Evolutionary conservation across 1,140 invertebrate species (phyloP), one percentile per base, ranked within the genome.

Genomic region (Cydia amplana): DNA sequence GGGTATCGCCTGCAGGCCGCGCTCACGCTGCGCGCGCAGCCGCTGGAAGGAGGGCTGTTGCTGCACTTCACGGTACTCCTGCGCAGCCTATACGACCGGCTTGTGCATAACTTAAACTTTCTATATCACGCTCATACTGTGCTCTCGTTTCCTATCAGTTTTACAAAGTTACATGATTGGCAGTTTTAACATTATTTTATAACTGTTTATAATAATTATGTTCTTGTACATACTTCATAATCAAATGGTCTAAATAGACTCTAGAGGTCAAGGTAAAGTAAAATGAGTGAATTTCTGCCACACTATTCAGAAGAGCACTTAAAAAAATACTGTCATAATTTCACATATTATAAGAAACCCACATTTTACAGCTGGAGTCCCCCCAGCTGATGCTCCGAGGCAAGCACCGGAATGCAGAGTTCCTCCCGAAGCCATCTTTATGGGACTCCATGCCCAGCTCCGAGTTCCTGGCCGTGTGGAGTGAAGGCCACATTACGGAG

Each of bases 1-100:
- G 64, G 64, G 28, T 67, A 67, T 28, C 64, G 64, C 6, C 64
- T 67, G 64, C 64, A 32, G 14, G 64, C 64, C 9, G 28, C 12
- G 28, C 64, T 67, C 0, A 9, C 12, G 14, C 4, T 67, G 64
- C 64, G 64, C 64, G 25, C 64, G 64, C 64, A 32, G 64, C 64
- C 28, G 28, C 64, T 16, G 16, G 14, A 2, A 6, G 14, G 18
- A 9, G 64, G 64, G 28, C 12, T 67, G 64, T 28, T 67, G 28
- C 64, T 67, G 64, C 64, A 67, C 28, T 67, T 67, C 64, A 67
- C 64, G 64, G 64, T 67, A n/a, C 51, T 55, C 51, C 16, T 18
- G 51, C 51, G 51, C 51, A 18, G 7, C n/a, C n/a, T 25, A 36
- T 18, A 28, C 10, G 1, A 20, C 64, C 25, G 46, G 46, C 46